Base-by-base conservation (phyloP, 2,888 invertebrate species). In the Rhagonycha fulva region DNA sequence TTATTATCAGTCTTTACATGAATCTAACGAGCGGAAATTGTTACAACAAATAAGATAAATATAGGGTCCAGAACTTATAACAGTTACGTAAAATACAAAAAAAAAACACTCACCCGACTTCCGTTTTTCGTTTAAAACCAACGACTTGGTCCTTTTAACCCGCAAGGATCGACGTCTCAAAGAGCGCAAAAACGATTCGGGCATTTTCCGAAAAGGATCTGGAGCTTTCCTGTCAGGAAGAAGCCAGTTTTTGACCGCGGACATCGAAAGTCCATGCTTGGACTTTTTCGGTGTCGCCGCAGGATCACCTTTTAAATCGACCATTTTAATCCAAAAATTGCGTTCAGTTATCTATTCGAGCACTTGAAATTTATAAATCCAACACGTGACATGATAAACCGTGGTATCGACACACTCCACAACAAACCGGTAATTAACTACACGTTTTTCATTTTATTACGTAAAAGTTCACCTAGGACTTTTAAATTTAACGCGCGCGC, bases 231-330 rank as follows among this genome's bases (percentile, higher is more conserved):
- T 83, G 28, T 83, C 83, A 9, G 93, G 93, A 88, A 93, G 90
- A 84, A 94, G 92, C 89, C 94, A 94, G 87, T 94, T 94, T 86
- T 94, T 93, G 63, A 94, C 93, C 28, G 93, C 92, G 86, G 92
- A 89, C 92, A 94, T 93, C 83, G 88, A 86, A 63, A 88, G 81
- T 14, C 87, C 86, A 74, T 83, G 81, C 72, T 85, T 84, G 9
- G 86, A 83, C 78, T 87, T 87, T 79, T 87, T 87, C 76, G 86
- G 85, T 68, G 86, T 86, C n/a, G 84, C 83, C 72, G 84, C 80
- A 67, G 84, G 82, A 69, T 87, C 87, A 78, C 84, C 85, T 75
- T 87, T 86, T 72, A 87, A 83, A 81, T 87, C 87, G 62, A 87
- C 87, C 87, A 87, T 87, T 66, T 75, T 76, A 66, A 72, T 66